Percentiles rank a stretch among this genome's conserved stretches.
phyloP scores from a whole-genome alignment of 2,113 vertebrate species.

The Todiramphus saurophagus region DNA sequence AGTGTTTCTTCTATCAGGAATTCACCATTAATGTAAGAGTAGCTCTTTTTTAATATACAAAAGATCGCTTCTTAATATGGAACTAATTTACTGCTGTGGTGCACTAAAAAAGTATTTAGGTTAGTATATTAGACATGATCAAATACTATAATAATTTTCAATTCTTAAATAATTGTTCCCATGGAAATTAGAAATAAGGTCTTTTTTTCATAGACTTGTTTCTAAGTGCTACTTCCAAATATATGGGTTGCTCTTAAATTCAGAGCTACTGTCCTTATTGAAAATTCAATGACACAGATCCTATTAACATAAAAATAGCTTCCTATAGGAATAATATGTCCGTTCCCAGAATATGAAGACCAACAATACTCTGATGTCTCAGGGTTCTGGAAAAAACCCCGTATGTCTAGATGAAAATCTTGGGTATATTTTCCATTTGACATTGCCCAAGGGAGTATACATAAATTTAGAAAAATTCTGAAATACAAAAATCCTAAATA shows the following conservation, averaged over 20 bases:
- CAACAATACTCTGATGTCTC: not conserved
- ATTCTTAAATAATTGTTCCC: not conserved
- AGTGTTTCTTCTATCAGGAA: not conserved
- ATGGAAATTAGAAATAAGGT: not conserved
- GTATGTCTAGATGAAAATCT: not conserved
- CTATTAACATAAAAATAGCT: not conserved
- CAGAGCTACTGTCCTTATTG: not conserved
- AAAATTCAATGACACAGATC: not conserved
- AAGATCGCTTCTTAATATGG: not conserved
- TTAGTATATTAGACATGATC: not conserved
- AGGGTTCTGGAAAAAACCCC: not conserved
- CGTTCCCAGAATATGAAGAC: not conserved
- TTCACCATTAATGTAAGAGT: not conserved
- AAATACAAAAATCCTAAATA: not conserved
- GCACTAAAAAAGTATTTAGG: not conserved
- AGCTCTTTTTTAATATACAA: not conserved
- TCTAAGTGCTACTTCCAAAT: not conserved
- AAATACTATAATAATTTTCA: not conserved
- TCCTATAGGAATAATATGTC: not conserved
- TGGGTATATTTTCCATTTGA: not conserved
- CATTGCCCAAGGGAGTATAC: not conserved
- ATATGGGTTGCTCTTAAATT: not conserved
- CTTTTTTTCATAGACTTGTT: not conserved
- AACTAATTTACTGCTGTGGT: not conserved
- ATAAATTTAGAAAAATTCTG: not conserved